Conservation (phyloP, 2,888 invertebrate species). For the Ormyrus nitidulus region DNA sequence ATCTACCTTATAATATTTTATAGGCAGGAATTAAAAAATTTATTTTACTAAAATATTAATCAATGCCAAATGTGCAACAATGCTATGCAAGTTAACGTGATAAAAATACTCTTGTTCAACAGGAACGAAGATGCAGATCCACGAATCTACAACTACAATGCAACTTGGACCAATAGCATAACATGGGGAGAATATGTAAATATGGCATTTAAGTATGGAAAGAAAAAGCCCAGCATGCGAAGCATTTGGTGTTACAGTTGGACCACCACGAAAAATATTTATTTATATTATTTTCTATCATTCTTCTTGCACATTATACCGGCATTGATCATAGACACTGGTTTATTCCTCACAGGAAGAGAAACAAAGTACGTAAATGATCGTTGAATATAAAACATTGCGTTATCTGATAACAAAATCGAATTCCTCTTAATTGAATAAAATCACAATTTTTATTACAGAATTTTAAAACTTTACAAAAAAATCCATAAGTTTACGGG, state of each 20-base stretch:
- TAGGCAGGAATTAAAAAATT: background rate
- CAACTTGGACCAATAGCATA: constrained; percentile 78
- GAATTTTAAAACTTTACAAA: constrained; percentile 76
- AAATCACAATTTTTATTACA: constrained; percentile 58
- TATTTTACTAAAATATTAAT: background rate
- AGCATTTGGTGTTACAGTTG: constrained; percentile 74
- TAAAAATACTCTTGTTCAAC: no score
- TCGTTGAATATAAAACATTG: background rate
- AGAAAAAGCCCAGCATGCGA: constrained; percentile 61
- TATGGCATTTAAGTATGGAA: constrained; percentile 70
- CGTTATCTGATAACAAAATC: no score
- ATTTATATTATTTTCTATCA: constrained; percentile 74
- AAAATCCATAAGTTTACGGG: constrained; percentile 76
- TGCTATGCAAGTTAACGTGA: no score
- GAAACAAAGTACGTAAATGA: constrained; percentile 75
- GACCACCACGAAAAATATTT: constrained; percentile 75
- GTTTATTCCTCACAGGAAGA: constrained; percentile 77
- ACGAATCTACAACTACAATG: constrained; percentile 80
- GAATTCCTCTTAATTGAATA: background rate
- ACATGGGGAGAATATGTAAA: constrained; percentile 78
- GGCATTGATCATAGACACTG: constrained; percentile 79
- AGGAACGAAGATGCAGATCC: constrained; percentile 67
- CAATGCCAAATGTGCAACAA: no score
- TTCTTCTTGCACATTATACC: constrained; percentile 81
- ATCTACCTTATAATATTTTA: no score